These are phyloP conservation scores for Drosophila neonasuta DNA, from an alignment of 2,888 invertebrate species.

Conservation along the genomic window DNA sequence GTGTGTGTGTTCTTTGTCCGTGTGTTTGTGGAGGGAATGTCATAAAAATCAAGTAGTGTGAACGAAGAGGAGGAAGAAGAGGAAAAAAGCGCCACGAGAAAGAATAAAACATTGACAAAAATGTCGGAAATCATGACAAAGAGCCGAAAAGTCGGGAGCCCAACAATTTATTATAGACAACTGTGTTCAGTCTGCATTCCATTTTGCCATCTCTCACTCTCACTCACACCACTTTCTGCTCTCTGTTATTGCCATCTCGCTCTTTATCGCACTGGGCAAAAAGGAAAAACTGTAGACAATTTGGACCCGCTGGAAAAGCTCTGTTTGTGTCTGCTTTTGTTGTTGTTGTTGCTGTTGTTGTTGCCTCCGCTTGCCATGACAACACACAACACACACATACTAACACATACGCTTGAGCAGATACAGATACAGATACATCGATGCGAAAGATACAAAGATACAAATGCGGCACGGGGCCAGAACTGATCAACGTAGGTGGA, in stretches of 20 bases:
- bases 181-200: slow-evolving; percentile 57
- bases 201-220: slow-evolving; percentile 23
- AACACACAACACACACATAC: slow-evolving; percentile 34
- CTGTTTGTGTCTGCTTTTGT: slow-evolving; percentile 12
- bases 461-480: slow-evolving; percentile 24
- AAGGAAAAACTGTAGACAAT: slow-evolving; percentile 50
- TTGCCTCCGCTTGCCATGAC: slow-evolving; percentile 40
- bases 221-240: background rate
- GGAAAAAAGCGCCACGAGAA: slow-evolving; percentile 24
- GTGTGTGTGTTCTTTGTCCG: slow-evolving; percentile 18
- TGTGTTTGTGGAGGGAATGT: slow-evolving; percentile 55
- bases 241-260: background rate
- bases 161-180: slow-evolving; percentile 70
- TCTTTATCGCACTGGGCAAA: background rate
- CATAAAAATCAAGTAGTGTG: slow-evolving; percentile 58
- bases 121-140: slow-evolving; percentile 65
- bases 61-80: background rate
- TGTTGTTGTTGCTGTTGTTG: slow-evolving; percentile 4
- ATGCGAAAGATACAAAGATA: slow-evolving; percentile 22
- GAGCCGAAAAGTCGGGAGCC: slow-evolving; percentile 29
- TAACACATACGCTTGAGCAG: slow-evolving; percentile 1
- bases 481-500: slow-evolving; percentile 58
- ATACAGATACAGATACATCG: slow-evolving; percentile 19
- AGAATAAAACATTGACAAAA: slow-evolving; percentile 34
- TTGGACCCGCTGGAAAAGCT: slow-evolving; percentile 59